Evolutionary conservation across 2,888 invertebrate genomes (phyloP).

Genomic region (Bruchidius siliquastri): DNA sequence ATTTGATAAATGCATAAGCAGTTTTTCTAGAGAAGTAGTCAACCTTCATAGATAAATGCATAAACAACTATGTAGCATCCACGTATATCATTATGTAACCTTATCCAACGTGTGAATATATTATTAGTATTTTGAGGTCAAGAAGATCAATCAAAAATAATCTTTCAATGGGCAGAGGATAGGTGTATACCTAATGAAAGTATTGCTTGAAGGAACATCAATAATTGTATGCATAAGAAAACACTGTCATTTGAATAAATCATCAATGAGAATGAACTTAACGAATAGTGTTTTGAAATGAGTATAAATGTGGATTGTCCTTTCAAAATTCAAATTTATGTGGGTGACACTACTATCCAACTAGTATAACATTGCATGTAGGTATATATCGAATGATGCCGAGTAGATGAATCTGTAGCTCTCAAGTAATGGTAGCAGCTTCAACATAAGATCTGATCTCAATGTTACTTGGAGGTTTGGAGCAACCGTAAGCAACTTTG

Average conservation of each 20-base stretch:
- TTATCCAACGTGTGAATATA: not conserved
- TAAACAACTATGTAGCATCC: not conserved
- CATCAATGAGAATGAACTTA: not conserved
- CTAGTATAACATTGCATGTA: not conserved
- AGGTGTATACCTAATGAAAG: not conserved
- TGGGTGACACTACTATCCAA: not conserved
- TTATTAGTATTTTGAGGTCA: not conserved
- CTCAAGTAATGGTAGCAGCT: too few species aligned
- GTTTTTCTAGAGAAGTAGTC: not conserved
- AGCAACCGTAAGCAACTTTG: too few species aligned
- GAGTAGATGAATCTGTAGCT: too few species aligned
- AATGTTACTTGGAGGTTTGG: too few species aligned
- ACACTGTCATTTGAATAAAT: not conserved
- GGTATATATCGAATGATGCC: not conserved
- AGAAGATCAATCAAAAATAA: not conserved
- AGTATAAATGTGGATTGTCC: not conserved
- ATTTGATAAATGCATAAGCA: not conserved
- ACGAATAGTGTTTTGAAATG: not conserved
- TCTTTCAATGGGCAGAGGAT: not conserved
- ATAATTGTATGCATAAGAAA: not conserved
- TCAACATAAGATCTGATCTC: too few species aligned
- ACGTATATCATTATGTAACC: not conserved
- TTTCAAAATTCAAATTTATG: not conserved
- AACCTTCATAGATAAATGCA: not conserved
- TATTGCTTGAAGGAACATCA: not conserved